A percentile compares a stretch with the other conserved stretches of the same genome.
phyloP scores from a whole-genome alignment of 2,113 vertebrate genomes.

The Sturnira hondurensis region DNA sequence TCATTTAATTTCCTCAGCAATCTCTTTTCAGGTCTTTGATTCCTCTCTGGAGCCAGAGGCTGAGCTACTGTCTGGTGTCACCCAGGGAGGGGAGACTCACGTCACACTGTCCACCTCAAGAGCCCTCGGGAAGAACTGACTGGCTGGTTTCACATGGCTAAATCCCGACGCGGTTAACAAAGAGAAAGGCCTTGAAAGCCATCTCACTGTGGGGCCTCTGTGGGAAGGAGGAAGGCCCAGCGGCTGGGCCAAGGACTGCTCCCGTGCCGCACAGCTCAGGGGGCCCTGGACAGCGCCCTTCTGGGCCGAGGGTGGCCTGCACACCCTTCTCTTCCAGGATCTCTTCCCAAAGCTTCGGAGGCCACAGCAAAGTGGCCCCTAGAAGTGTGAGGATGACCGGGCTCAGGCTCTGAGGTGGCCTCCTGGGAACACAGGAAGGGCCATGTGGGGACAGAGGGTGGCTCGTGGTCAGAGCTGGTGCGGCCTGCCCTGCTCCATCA shows the following conservation, averaged over 20 bases:
- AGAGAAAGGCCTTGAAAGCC: neutral
- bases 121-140: too few relatives aligned
- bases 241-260: rapidly evolving
- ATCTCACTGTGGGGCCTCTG: neutral
- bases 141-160: neutral
- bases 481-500: constrained; percentile 83
- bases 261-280: neutral
- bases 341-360: neutral
- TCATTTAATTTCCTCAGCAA: neutral
- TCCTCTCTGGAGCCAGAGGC: neutral
- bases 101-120: neutral
- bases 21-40: neutral
- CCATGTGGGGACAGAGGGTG: rapidly evolving
- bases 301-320: neutral
- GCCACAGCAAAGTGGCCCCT: neutral
- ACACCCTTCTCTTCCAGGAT: neutral
- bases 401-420: neutral
- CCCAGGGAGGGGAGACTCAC: rapidly evolving
- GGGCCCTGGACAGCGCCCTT: neutral
- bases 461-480: constrained; percentile 77
- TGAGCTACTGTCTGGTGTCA: neutral
- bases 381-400: neutral
- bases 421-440: neutral
- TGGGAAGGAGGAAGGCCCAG: too few relatives aligned
- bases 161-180: neutral